Conservation (phyloP, 2,888 invertebrate genomes). For the Ectemnius lituratus region DNA sequence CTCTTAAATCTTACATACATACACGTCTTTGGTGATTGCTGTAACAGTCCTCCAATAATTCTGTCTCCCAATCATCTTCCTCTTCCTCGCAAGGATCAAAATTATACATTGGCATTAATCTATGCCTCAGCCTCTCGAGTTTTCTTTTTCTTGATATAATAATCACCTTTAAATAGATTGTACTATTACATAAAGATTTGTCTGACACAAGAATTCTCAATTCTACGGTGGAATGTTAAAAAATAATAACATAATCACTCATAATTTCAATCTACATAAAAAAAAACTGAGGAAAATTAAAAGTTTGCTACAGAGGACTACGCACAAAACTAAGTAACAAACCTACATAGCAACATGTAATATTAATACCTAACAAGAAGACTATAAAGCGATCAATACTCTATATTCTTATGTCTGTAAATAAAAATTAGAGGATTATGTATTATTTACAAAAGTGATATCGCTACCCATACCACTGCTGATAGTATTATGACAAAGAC, state of each 20-base stretch:
- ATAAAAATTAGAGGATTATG: conserved; percentile 43
- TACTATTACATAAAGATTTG: not conserved
- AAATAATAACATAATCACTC: conserved; percentile 5
- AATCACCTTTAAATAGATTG: conserved; percentile 76
- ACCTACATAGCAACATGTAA: conserved; percentile 18
- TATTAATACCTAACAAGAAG: no score
- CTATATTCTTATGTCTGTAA: conserved; percentile 43
- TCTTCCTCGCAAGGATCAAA: conserved; percentile 84
- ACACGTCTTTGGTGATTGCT: conserved; percentile 73
- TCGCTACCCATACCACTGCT: conserved; percentile 72
- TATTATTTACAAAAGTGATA: conserved; percentile 55
- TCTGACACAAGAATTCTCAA: not conserved
- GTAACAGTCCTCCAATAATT: conserved; percentile 78
- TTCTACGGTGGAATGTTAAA: not conserved
- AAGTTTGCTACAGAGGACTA: no score
- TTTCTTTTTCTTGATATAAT: conserved; percentile 79
- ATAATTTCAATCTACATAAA: no score
- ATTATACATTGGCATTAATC: conserved; percentile 84
- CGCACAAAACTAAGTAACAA: conserved; percentile 23
- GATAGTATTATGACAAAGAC: conserved; percentile 75
- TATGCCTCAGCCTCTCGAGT: conserved; percentile 81
- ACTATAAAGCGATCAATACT: conserved; percentile 8
- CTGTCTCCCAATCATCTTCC: conserved; percentile 85
- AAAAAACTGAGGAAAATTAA: no score
- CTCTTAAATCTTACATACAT: conserved; percentile 44